These are phyloP conservation scores for Rhinoraja longicauda DNA, from an alignment of 2,797 vertebrate species.

Conservation along the genomic window DNA sequence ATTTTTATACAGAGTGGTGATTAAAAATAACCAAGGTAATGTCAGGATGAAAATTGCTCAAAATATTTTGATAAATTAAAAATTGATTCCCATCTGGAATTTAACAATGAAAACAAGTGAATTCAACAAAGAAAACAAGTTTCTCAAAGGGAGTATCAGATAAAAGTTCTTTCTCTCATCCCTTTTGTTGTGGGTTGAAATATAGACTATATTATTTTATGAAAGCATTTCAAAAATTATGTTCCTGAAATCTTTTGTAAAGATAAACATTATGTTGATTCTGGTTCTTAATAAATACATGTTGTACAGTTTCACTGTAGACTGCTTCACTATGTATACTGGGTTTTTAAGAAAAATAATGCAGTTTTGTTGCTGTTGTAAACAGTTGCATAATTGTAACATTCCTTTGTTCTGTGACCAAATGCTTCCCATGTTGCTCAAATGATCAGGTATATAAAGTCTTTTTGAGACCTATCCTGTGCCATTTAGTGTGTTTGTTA, in stretches of 20 bases:
- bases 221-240: constrained; percentile 18
- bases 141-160: background rate
- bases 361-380: constrained; percentile 33
- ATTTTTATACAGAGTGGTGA: background rate
- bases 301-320: constrained; percentile 9
- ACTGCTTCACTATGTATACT: constrained; percentile 34
- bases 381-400: constrained; percentile 38
- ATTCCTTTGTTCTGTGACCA: constrained; percentile 38
- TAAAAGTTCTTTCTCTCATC: constrained; percentile 21
- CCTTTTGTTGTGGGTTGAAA: background rate
- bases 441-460: constrained; percentile 33
- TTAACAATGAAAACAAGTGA: background rate
- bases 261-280: constrained; percentile 28
- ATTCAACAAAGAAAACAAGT: background rate
- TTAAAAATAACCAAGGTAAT: background rate
- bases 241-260: constrained; percentile 21
- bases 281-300: constrained; percentile 30
- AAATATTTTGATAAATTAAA: background rate
- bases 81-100: background rate
- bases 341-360: constrained; percentile 12
- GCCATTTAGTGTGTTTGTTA: constrained; percentile 33
- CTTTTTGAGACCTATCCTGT: constrained; percentile 38
- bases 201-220: too few species aligned
- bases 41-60: background rate
- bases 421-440: constrained; percentile 37